Conservation (phyloP, 2,113 vertebrate genomes). For the Psettodes erumei region DNA sequence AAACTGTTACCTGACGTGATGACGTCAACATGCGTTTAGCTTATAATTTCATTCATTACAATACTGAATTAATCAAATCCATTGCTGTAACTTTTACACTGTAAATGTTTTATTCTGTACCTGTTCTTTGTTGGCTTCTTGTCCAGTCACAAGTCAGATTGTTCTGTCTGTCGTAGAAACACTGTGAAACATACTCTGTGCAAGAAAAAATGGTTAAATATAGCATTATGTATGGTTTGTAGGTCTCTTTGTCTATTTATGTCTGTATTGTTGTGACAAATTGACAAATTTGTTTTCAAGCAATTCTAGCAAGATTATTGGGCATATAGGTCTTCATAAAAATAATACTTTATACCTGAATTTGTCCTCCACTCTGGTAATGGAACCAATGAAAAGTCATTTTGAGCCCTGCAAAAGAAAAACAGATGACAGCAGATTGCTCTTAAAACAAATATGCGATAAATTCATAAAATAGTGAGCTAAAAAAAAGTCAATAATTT, state of each 20-base stretch:
- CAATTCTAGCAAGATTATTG: not conserved
- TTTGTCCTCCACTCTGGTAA: constrained; percentile 74
- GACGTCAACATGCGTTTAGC: not conserved
- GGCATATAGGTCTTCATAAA: not conserved
- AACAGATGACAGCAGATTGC: not conserved
- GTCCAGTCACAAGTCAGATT: constrained; percentile 85
- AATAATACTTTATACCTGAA: constrained; percentile 63
- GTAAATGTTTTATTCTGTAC: constrained; percentile 62
- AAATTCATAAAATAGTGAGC: not conserved
- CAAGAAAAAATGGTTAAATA: not conserved
- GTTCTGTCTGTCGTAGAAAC: constrained; percentile 81
- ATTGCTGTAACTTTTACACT: not conserved
- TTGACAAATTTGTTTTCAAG: not conserved
- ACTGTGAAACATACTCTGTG: constrained; percentile 85
- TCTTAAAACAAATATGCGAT: not conserved
- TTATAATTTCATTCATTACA: not conserved
- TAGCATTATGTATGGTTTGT: not conserved
- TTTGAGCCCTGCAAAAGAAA: constrained; percentile 60
- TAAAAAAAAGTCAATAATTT: not conserved
- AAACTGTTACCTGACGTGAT: not conserved
- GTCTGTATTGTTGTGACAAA: not conserved
- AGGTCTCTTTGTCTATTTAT: not conserved
- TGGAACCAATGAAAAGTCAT: constrained; percentile 53
- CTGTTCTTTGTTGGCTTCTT: constrained; percentile 68
- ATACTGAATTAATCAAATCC: not conserved